Base-by-base conservation (phyloP, 2,113 vertebrate species). In the Amphiprion percula region DNA sequence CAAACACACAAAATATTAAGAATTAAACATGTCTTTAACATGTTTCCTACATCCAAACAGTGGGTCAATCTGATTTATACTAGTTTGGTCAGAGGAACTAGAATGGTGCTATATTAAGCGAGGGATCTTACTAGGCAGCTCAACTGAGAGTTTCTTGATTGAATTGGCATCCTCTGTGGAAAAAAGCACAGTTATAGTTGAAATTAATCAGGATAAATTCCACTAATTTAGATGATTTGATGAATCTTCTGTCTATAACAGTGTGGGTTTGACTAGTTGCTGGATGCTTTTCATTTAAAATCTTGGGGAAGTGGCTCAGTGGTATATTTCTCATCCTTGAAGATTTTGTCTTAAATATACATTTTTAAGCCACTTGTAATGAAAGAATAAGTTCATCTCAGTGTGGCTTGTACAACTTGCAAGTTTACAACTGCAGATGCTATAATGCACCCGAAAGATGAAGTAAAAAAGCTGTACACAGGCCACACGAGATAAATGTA, bases 141-240 rank as follows among this genome's bases (percentile, higher is more conserved):
- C 94, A 91, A 95, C 80, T 90, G 94, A 95, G 81, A 94, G 91
- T 94, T 94, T 95, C 94, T 95, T 95, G 89, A 81, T 74, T 85
- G 88, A 78, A 91, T 41, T 91, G 90, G 86, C 91, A 58, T 95
- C 92, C 61, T 95, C 95, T 96, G 95, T 88, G 88, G 91, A 94
- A 87, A 86, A 91, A 95, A 94, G 74, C 89, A 95, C 62, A 94
- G 81, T 87, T 69, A 81, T 87, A 71, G 71, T 79, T 66, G 44
- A 80, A 85, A 87, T 89, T 61, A 85, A 85, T 86, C 24, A 88
- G 50, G 37, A 79, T 50, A 55, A 68, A 62, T 24, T 54, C n/a
- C 50, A 15, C 37, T 70, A 26, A 4, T 44, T 39, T 12, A 1
- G 5, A 49, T 21, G 11, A 30, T 59, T 39, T 50, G 59, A 44